Conservation (phyloP, 1,140 invertebrate species). For the Drosophila nannoptera region DNA sequence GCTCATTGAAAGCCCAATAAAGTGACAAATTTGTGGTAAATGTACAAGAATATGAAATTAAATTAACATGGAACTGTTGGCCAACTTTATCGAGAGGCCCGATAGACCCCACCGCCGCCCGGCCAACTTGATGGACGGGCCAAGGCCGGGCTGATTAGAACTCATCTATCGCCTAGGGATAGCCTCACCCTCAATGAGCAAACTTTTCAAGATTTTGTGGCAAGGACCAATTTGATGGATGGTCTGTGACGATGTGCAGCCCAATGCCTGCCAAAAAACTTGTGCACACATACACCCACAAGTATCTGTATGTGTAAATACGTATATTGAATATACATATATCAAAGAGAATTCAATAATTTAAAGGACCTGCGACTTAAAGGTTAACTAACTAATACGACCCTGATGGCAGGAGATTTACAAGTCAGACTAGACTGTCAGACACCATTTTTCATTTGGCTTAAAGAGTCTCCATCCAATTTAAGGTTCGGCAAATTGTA, state of each 20-base stretch:
- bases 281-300: not conserved
- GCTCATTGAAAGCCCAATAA: conserved; percentile 46
- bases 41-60: conserved; percentile 56
- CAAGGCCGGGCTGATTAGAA: conserved; percentile 35
- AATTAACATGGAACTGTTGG: conserved; percentile 54
- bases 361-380: conserved; percentile 6
- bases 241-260: conserved; percentile 14
- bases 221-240: conserved; percentile 54
- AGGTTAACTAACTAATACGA: not conserved
- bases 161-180: conserved; percentile 41
- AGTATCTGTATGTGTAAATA: conserved; percentile 4
- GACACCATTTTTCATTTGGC: not conserved
- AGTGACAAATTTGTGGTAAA: conserved; percentile 49
- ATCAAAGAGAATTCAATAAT: conserved; percentile 24
- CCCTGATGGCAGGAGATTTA: too few species aligned
- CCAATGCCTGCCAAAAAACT: not conserved
- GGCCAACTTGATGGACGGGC: conserved; percentile 24
- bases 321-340: conserved; percentile 2
- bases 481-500: too few species aligned
- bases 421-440: too few species aligned
- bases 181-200: conserved; percentile 2
- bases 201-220: conserved; percentile 47
- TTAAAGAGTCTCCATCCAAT: not conserved
- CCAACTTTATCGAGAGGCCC: conserved; percentile 41
- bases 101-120: not conserved